A percentile compares a stretch with the other conserved stretches of the same genome.
Conservation (phyloP, 2,797 vertebrate genomes). For the Cheracebus regulus region DNA sequence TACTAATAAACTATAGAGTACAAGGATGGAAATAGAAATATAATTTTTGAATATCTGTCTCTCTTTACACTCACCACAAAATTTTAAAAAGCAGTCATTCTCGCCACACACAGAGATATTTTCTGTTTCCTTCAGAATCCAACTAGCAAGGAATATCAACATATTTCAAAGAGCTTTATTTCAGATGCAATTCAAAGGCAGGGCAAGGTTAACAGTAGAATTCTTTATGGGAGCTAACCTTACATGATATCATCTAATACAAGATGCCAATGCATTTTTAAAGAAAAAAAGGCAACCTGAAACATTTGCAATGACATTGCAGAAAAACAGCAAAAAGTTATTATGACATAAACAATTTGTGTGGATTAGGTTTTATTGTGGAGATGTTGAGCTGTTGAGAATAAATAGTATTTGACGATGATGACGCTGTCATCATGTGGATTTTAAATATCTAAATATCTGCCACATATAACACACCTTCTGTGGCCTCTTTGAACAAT, state of each 20-base stretch:
- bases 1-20: not conserved
- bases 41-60: not conserved
- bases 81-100: not conserved
- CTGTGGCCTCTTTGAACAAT: conserved; percentile 17
- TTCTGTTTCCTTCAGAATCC: not conserved
- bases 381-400: not conserved
- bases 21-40: not conserved
- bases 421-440: not conserved
- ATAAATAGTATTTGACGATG: not conserved
- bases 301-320: conserved; percentile 5
- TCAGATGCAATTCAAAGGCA: conserved; percentile 46
- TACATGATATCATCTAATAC: conserved; percentile 51
- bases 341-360: not conserved
- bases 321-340: not conserved
- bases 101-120: not conserved
- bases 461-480: not conserved
- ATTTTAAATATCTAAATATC: not conserved
- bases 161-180: conserved; percentile 29
- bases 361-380: not conserved
- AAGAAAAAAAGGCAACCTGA: conserved; percentile 19
- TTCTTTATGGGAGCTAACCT: conserved; percentile 48
- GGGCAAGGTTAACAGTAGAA: conserved; percentile 20
- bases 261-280: not conserved
- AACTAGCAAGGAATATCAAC: not conserved
- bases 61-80: not conserved